These are phyloP conservation scores for Idaea biselata DNA, from an alignment of 2,888 invertebrate genomes.

Conservation along the genomic window DNA sequence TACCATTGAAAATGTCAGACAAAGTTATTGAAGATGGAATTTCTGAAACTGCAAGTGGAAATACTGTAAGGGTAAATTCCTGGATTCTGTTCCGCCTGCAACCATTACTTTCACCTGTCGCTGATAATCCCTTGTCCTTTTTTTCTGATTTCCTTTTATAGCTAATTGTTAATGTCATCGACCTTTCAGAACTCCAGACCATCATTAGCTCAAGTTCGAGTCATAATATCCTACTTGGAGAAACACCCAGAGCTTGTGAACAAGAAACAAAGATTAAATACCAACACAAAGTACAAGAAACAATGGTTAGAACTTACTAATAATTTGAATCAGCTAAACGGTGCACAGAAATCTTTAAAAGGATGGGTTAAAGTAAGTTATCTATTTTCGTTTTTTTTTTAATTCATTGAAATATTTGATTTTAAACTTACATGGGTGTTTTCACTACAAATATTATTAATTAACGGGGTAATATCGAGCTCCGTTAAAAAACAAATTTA, in stretches of 20 bases:
- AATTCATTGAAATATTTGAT: conserved; percentile 5
- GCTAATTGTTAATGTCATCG: neutral
- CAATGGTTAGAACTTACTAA: conserved; percentile 58
- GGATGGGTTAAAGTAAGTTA: conserved; percentile 64
- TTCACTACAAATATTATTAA: too few relatives aligned
- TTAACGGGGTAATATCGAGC: too few relatives aligned
- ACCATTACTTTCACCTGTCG: neutral
- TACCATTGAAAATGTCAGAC: neutral
- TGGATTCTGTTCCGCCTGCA: neutral
- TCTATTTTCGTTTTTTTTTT: conserved; percentile 11
- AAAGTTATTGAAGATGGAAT: neutral
- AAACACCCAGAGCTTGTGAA: conserved; percentile 61
- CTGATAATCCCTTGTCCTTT: neutral
- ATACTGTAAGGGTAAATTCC: neutral
- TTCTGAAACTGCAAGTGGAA: neutral
- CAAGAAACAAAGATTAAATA: conserved; percentile 49
- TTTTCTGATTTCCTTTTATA: neutral
- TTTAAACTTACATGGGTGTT: too few relatives aligned
- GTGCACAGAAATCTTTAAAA: conserved; percentile 57
- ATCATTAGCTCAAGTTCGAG: conserved; percentile 56
- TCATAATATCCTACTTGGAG: conserved; percentile 58
- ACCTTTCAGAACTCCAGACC: conserved; percentile 53
- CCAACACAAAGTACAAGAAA: conserved; percentile 53
- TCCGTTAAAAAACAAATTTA: too few relatives aligned
- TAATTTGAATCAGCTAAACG: conserved; percentile 53